Evolutionary conservation across 2,113 vertebrate species (phyloP).

Genomic region (Nymphicus hollandicus): DNA sequence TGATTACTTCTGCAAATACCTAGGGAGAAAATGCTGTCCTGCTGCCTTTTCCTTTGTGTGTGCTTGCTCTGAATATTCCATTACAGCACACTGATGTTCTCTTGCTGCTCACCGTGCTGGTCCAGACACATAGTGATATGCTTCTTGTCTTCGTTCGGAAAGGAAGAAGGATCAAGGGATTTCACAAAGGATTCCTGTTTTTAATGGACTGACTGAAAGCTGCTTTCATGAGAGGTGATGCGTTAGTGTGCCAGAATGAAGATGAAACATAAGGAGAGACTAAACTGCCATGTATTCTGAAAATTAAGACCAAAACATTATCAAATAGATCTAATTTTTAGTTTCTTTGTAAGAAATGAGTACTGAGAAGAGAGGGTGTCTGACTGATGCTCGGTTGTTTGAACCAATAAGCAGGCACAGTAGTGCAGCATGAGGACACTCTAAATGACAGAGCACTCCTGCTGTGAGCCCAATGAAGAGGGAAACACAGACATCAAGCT

Average conservation of each 20-base stretch:
- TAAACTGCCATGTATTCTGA: neutral
- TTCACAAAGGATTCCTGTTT: neutral
- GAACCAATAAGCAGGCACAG: neutral
- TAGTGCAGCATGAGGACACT: neutral
- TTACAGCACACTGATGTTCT: neutral
- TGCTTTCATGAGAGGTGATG: neutral
- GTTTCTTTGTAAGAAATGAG: neutral
- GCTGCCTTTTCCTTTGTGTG: neutral
- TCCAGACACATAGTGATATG: accelerated
- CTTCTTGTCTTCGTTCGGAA: neutral
- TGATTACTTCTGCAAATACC: neutral
- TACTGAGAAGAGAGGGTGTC: neutral
- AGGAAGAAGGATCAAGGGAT: neutral
- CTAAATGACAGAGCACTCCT: neutral
- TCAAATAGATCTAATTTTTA: neutral
- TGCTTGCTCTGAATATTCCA: neutral
- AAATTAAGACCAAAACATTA: neutral
- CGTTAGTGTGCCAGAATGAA: neutral
- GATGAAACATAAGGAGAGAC: too few relatives aligned
- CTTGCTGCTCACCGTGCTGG: accelerated
- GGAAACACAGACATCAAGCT: neutral
- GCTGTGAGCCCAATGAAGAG: neutral
- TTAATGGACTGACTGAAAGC: too few relatives aligned
- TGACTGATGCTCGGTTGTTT: neutral
- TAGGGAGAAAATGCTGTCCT: too few relatives aligned